Conservation (phyloP, 2,797 vertebrate species). For the Notoglanidium macrostoma region DNA sequence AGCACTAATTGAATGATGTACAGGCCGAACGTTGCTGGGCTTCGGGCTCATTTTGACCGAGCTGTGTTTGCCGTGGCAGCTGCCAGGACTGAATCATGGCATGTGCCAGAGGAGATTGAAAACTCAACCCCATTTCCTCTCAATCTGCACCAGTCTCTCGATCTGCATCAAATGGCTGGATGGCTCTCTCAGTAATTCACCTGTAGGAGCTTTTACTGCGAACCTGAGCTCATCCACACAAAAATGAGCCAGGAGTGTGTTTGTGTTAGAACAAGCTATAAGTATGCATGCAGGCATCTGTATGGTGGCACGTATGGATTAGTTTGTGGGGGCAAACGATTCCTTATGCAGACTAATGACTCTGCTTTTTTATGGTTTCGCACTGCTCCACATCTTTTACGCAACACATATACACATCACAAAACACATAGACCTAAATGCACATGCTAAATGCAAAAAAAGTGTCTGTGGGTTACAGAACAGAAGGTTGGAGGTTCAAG, state of each 20-base stretch:
- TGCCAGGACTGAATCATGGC: constrained; percentile 44
- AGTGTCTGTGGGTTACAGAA: background rate
- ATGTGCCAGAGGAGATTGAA: constrained; percentile 48
- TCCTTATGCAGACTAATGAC: constrained; percentile 25
- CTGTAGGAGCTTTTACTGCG: constrained; percentile 42
- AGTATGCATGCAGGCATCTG: constrained; percentile 16
- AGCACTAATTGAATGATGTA: constrained; percentile 57
- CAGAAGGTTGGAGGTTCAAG: no score
- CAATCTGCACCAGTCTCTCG: constrained; percentile 33
- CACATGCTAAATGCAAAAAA: constrained; percentile 13
- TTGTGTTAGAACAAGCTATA: constrained; percentile 8
- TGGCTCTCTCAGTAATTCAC: constrained; percentile 43
- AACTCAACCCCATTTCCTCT: constrained; percentile 46
- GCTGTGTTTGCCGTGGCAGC: constrained; percentile 38
- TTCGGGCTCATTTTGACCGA: constrained; percentile 40
- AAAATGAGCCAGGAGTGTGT: constrained; percentile 16
- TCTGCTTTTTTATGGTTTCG: constrained; percentile 1
- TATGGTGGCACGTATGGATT: constrained; percentile 11
- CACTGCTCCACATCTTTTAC: background rate
- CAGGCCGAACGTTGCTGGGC: constrained; percentile 33
- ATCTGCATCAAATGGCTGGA: constrained; percentile 38
- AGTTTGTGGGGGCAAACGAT: background rate
- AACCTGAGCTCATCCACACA: constrained; percentile 11
- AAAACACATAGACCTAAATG: background rate
- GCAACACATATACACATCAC: background rate